Conservation (phyloP, 1,140 invertebrate genomes). For the Panulirus ornatus region DNA sequence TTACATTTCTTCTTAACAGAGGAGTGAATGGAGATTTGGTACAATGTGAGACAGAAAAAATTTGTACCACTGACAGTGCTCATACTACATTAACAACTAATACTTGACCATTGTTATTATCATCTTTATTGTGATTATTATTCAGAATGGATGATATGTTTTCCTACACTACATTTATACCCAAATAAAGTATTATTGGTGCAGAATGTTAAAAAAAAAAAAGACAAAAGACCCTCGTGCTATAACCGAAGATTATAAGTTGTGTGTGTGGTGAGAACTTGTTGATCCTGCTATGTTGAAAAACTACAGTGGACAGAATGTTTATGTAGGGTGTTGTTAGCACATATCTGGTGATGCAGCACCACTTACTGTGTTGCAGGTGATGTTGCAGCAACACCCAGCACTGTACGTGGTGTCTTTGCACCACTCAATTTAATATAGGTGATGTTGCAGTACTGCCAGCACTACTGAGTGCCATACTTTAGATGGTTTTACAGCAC, state of each 20-base stretch:
- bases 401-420: no score
- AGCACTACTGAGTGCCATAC: no score
- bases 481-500: no score
- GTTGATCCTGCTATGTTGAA: conserved; percentile 12
- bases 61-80: conserved; percentile 49
- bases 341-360: neutral
- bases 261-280: conserved; percentile 27
- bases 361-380: neutral
- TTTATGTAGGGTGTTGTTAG: neutral
- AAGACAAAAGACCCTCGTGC: conserved; percentile 17
- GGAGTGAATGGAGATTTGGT: neutral
- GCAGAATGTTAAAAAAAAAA: conserved; percentile 27
- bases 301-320: neutral
- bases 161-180: conserved; percentile 36
- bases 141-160: neutral
- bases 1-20: conserved; percentile 27
- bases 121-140: neutral
- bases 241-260: no score
- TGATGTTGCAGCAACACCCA: no score
- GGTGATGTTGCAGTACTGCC: no score
- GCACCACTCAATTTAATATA: no score
- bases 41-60: neutral
- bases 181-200: conserved; percentile 50
- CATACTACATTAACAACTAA: conserved; percentile 22
- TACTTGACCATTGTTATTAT: conserved; percentile 30